These are phyloP conservation scores for Drosophila insularis DNA, from an alignment of 1,140 invertebrate genomes.

Conservation along the genomic window DNA sequence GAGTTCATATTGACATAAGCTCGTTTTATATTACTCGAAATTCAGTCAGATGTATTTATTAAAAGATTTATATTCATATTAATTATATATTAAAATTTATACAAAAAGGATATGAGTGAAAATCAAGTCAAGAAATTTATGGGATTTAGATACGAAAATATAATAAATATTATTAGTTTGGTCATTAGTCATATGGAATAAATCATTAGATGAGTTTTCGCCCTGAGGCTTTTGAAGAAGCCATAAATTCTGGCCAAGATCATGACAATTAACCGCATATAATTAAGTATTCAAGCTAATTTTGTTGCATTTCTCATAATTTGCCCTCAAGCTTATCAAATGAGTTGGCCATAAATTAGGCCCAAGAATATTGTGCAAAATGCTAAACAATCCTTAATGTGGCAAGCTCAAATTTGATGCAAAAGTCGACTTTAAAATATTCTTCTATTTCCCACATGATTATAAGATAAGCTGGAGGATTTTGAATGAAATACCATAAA, in stretches of 20 bases:
- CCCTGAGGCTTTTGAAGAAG: not conserved
- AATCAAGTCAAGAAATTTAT: too few relatives aligned
- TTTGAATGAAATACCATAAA: too few relatives aligned
- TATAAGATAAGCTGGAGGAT: too few relatives aligned
- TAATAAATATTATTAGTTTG: not conserved
- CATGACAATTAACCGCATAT: conserved; percentile 59
- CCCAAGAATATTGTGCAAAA: conserved; percentile 24
- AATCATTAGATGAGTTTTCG: conserved; percentile 20
- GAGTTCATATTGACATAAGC: too few relatives aligned
- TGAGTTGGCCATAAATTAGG: conserved; percentile 52
- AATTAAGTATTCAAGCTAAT: conserved; percentile 59
- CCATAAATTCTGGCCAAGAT: conserved; percentile 45
- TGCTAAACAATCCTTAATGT: conserved; percentile 21
- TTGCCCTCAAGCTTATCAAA: conserved; percentile 44
- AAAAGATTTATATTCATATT: not conserved
- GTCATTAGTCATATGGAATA: conserved; percentile 20
- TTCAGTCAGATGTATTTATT: too few relatives aligned
- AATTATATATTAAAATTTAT: too few relatives aligned
- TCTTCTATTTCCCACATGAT: too few relatives aligned
- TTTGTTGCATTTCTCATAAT: conserved; percentile 37
- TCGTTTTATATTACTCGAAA: too few relatives aligned
- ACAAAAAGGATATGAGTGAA: not conserved
- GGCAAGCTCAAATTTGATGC: not conserved
- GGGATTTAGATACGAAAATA: not conserved
- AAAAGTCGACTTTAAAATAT: not conserved